A percentile compares a stretch with the other conserved stretches of the same genome.
Conservation (phyloP, 1,140 invertebrate genomes). For the Drosophila punjabiensis region DNA sequence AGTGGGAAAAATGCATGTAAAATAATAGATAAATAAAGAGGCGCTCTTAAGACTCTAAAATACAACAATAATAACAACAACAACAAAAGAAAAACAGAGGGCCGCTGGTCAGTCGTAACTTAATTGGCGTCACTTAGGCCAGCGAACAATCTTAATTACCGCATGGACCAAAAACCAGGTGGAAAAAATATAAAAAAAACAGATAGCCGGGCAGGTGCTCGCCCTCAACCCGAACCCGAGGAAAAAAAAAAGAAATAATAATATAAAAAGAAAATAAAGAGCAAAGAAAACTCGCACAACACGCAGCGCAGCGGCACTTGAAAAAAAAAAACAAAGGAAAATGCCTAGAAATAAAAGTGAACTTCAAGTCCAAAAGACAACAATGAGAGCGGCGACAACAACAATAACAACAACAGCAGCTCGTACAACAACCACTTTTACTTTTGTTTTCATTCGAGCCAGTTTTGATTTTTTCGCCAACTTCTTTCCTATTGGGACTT, state of each 20-base stretch:
- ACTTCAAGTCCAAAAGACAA: constrained; percentile 39
- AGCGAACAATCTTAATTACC: constrained; percentile 75
- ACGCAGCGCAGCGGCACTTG: constrained; percentile 6
- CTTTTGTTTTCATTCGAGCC: constrained; percentile 63
- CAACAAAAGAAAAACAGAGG: background rate
- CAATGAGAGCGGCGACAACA: constrained; percentile 57
- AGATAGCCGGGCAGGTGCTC: constrained; percentile 26
- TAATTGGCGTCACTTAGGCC: constrained; percentile 80
- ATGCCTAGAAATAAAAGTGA: constrained; percentile 65
- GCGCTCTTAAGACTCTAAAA: constrained; percentile 26
- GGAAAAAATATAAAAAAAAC: constrained; percentile 10
- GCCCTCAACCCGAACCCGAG: constrained; percentile 13
- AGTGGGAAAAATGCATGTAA: constrained; percentile 51
- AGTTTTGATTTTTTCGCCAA: constrained; percentile 22
- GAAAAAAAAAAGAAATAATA: constrained; percentile 3
- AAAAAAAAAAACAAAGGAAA: constrained; percentile 60
- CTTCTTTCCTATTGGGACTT: constrained; percentile 44
- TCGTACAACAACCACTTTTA: constrained; percentile 72
- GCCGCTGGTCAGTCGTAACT: constrained; percentile 59
- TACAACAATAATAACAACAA: too few species aligned
- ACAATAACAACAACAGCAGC: constrained; percentile 25
- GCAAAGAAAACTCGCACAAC: constrained; percentile 41
- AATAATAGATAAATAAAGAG: constrained; percentile 59
- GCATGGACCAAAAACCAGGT: constrained; percentile 32
- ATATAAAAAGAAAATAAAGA: constrained; percentile 45